These are phyloP conservation scores for Rhineura floridana DNA, from an alignment of 2,113 vertebrate species.

Conservation along the genomic window DNA sequence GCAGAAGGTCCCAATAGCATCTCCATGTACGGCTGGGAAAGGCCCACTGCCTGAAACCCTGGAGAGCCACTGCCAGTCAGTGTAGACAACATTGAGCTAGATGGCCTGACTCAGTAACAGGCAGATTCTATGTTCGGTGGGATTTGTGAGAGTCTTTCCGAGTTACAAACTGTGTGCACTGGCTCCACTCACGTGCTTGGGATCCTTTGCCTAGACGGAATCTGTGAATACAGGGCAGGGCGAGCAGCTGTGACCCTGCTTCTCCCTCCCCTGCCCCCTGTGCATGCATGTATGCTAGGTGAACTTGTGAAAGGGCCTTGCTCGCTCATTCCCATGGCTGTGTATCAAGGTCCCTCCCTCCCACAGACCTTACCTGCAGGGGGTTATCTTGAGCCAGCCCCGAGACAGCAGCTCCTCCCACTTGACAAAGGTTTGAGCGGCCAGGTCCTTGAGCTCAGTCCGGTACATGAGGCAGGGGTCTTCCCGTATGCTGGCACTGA, in stretches of 20 bases:
- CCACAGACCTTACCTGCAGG: neutral
- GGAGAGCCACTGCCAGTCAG: too few species aligned
- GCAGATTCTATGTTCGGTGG: too few species aligned
- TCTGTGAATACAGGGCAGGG: neutral
- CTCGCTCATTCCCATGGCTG: neutral
- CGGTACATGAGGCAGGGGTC: neutral
- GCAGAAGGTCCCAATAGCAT: neutral
- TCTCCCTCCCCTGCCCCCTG: neutral
- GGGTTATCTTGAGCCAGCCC: neutral
- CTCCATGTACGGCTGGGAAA: too few species aligned
- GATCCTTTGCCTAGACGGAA: neutral
- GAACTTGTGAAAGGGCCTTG: neutral
- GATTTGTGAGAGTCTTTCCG: neutral
- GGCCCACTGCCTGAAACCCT: neutral
- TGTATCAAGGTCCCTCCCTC: neutral
- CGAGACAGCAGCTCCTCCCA: conserved; percentile 16
- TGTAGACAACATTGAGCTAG: too few species aligned
- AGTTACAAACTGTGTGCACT: neutral
- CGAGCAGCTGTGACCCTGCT: neutral
- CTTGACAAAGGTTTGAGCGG: conserved; percentile 1
- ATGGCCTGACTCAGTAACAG: too few species aligned
- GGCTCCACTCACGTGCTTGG: neutral
- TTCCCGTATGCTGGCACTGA: neutral
- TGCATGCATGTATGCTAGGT: neutral
- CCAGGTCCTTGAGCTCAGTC: conserved; percentile 29